Percentiles rank a stretch among this genome's conserved stretches.
Conservation (phyloP, 2,113 vertebrate species). For the Daphoenositta chrysoptera region DNA sequence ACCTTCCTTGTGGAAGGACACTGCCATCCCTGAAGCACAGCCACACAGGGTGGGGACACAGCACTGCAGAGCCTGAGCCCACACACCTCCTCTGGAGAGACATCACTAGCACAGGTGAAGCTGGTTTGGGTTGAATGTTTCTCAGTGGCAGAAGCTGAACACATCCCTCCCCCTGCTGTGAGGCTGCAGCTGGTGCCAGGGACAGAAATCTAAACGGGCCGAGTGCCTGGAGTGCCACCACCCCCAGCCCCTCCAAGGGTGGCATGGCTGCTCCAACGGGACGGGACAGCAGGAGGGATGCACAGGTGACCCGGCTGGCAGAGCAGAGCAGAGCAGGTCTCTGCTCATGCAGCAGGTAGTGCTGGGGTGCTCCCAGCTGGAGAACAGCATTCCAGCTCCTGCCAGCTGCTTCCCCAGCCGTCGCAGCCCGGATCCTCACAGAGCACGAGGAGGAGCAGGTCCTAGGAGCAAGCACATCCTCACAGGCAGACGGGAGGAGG, state of each 20-base stretch:
- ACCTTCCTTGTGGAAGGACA: neutral
- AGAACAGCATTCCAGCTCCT: neutral
- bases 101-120: neutral
- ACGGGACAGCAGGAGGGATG: neutral
- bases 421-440: fast-evolving
- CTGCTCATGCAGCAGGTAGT: neutral
- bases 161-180: neutral
- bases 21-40: neutral
- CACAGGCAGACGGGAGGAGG: neutral
- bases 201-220: neutral
- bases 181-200: neutral
- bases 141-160: neutral
- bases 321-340: neutral
- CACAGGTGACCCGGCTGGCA: too few species aligned
- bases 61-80: neutral
- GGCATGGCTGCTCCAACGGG: neutral
- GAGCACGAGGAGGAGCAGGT: fast-evolving
- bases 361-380: neutral
- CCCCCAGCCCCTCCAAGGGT: neutral
- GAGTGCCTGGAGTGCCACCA: neutral
- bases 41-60: neutral
- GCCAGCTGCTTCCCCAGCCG: neutral
- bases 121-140: neutral
- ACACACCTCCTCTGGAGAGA: neutral
- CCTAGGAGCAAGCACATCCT: neutral